A percentile compares a stretch with the other conserved stretches of the same genome.
These are phyloP conservation scores for Asobara japonica DNA, from an alignment of 1,140 invertebrate genomes.

Conservation along the genomic window DNA sequence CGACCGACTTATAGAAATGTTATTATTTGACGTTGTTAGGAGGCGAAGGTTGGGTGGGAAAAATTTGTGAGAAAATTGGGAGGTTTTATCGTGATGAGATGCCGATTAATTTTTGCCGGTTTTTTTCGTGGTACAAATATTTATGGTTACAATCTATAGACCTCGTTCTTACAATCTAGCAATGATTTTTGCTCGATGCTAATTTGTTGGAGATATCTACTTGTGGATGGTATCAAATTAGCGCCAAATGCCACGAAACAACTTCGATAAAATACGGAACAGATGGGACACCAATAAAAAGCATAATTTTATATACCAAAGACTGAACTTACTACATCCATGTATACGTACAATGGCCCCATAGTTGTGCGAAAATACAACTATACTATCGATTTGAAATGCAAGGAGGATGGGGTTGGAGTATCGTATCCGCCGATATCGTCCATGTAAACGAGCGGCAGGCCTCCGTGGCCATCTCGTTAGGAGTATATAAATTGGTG, in stretches of 20 bases:
- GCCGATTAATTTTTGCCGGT: too few species aligned
- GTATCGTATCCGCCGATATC: constrained; percentile 24
- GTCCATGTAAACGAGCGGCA: constrained; percentile 60
- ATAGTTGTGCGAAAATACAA: constrained; percentile 15
- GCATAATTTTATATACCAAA: constrained; percentile 1
- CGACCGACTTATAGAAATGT: constrained; percentile 67
- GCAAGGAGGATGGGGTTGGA: background rate
- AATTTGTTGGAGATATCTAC: background rate
- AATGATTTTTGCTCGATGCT: background rate
- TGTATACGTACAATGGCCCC: background rate
- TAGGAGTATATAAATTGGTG: constrained; percentile 60
- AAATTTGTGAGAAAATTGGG: background rate
- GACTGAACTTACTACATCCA: constrained; percentile 4
- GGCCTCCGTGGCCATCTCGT: constrained; percentile 50
- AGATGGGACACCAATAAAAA: background rate
- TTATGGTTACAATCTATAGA: too few species aligned
- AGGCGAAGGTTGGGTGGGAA: background rate
- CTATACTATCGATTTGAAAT: background rate
- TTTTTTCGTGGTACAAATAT: too few species aligned
- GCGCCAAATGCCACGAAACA: constrained; percentile 36
- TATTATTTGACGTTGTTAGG: constrained; percentile 60
- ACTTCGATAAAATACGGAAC: background rate
- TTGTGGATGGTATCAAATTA: background rate
- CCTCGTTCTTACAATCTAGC: too few species aligned
- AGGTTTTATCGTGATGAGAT: background rate